phyloP scores from a whole-genome alignment of 2,888 invertebrate genomes.

The Athalia rosae region DNA sequence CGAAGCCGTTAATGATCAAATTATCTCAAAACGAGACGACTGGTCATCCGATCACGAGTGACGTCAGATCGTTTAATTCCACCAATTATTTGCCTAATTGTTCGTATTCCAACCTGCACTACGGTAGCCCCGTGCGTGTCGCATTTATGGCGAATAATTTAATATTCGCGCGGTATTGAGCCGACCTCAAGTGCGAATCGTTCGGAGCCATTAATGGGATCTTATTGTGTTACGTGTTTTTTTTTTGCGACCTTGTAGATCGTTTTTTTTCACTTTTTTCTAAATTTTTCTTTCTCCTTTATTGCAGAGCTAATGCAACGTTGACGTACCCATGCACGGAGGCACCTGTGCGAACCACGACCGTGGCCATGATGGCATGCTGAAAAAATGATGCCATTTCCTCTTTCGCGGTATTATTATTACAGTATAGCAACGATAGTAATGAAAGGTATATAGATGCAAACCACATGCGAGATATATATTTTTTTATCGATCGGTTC shows the following conservation, averaged over 20 bases:
- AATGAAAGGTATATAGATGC: too few relatives aligned
- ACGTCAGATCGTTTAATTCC: too few relatives aligned
- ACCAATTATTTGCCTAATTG: too few relatives aligned
- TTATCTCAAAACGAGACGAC: neutral
- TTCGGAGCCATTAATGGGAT: neutral
- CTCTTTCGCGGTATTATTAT: constrained; percentile 7
- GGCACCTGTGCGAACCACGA: constrained; percentile 13
- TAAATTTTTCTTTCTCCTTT: neutral
- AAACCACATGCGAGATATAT: too few relatives aligned
- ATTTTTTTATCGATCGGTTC: too few relatives aligned
- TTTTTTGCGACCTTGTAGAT: constrained; percentile 26
- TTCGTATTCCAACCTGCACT: too few relatives aligned
- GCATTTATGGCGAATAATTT: constrained; percentile 17
- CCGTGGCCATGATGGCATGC: constrained; percentile 23
- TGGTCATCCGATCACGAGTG: too few relatives aligned
- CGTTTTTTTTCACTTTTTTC: neutral
- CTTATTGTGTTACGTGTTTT: constrained; percentile 4
- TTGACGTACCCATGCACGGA: neutral
- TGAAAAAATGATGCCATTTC: constrained; percentile 14
- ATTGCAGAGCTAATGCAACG: neutral
- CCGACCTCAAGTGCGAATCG: too few relatives aligned
- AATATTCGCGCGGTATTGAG: neutral
- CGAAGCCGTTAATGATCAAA: neutral
- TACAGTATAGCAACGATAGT: too few relatives aligned
- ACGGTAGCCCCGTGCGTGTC: neutral